These are phyloP conservation scores for Felis catus DNA, from an alignment of 2,113 vertebrate species.

Conservation along the genomic window F.catus_Fca126_mat1.0 CM031414.1:117459001-117459500, in stretches of 20 bases:
- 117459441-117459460: neutral
- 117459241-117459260: too few species aligned
- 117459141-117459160: too few species aligned
- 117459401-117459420: neutral
- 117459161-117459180: too few species aligned
- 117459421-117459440: neutral
- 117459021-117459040: neutral
- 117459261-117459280: too few species aligned
- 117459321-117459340: too few species aligned
- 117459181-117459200: too few species aligned
- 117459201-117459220: too few species aligned
- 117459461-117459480: neutral
- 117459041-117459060: neutral
- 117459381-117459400: too few species aligned
- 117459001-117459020: neutral
- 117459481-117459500: neutral
- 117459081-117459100: neutral
- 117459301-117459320: too few species aligned
- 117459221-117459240: too few species aligned
- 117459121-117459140: neutral
- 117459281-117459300: too few species aligned
- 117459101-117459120: neutral
- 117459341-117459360: too few species aligned
- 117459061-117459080: neutral
- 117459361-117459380: fast-evolving